Conservation (phyloP, 30 jellyfish, hydroid and myxozoan genomes). For the Hydra vulgaris region DNA sequence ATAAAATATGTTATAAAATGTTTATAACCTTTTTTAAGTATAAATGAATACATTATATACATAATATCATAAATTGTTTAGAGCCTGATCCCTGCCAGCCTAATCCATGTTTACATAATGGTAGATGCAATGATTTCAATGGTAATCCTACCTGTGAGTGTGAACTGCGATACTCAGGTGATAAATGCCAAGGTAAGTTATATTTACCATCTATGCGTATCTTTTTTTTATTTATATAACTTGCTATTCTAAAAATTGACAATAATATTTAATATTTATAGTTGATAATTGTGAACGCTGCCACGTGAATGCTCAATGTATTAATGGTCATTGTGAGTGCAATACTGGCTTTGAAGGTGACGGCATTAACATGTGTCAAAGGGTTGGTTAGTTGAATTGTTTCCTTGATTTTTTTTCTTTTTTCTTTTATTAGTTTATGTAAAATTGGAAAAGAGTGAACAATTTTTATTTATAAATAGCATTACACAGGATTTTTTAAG, state of each 20-base stretch:
- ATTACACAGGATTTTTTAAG: too few species aligned
- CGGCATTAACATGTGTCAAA: constrained; percentile 47
- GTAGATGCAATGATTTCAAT: constrained; percentile 83
- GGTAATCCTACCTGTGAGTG: constrained; percentile 88
- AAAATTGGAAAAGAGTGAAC: too few species aligned
- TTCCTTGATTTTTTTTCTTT: neutral
- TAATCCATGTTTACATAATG: constrained; percentile 82
- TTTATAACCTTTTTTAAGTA: too few species aligned
- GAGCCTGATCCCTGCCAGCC: constrained; percentile 98
- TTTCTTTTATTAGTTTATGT: neutral
- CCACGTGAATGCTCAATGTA: constrained; percentile 75
- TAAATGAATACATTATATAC: too few species aligned
- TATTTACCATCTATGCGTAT: neutral
- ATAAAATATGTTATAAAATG: too few species aligned
- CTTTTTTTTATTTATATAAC: neutral
- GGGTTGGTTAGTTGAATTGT: constrained; percentile 24
- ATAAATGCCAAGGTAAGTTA: constrained; percentile 74
- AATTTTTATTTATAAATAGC: neutral
- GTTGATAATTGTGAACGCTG: constrained; percentile 85
- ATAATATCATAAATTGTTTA: neutral
- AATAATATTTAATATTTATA: constrained; percentile 2
- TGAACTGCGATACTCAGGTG: constrained; percentile 86
- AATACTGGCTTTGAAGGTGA: constrained; percentile 81
- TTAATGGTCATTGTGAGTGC: constrained; percentile 86
- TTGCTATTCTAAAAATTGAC: neutral